These are phyloP conservation scores for Ecliptopera silaceata DNA, from an alignment of 2,888 invertebrate species.

Conservation along the genomic window DNA sequence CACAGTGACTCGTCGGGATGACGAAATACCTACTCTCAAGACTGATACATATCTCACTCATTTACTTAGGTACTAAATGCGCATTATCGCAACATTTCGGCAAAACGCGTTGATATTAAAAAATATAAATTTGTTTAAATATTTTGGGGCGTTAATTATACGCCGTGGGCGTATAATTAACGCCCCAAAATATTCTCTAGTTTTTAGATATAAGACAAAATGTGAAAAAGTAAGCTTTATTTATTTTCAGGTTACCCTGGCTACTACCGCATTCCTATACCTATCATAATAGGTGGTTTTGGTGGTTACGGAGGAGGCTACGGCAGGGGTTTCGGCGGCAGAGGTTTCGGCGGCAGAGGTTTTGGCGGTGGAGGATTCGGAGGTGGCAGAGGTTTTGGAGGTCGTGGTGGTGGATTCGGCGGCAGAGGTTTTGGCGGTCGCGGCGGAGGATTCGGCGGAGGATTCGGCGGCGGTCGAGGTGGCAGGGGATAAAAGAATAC, in stretches of 20 bases:
- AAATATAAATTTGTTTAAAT: too few species aligned
- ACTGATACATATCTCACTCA: too few species aligned
- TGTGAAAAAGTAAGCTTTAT: not conserved
- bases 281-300: constrained; percentile 38
- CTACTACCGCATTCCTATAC: constrained; percentile 46
- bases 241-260: constrained; percentile 39
- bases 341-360: constrained; percentile 44
- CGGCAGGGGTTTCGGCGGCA: constrained; percentile 43
- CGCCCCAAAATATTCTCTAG: too few species aligned
- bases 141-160: too few species aligned
- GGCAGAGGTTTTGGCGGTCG: constrained; percentile 43
- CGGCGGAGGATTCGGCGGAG: constrained; percentile 46
- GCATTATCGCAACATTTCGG: too few species aligned
- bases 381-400: constrained; percentile 41
- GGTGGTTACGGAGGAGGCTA: constrained; percentile 37
- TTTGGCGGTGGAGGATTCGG: constrained; percentile 45
- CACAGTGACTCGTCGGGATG: too few species aligned
- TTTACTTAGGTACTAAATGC: too few species aligned
- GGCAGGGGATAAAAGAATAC: constrained; percentile 37
- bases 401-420: constrained; percentile 44
- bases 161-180: too few species aligned
- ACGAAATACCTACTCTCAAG: too few species aligned
- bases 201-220: too few species aligned
- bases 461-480: constrained; percentile 39
- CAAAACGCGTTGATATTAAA: too few species aligned